Evolutionary conservation across 2,113 vertebrate genomes (phyloP).

Genomic region (Bothrops jararaca): DNA sequence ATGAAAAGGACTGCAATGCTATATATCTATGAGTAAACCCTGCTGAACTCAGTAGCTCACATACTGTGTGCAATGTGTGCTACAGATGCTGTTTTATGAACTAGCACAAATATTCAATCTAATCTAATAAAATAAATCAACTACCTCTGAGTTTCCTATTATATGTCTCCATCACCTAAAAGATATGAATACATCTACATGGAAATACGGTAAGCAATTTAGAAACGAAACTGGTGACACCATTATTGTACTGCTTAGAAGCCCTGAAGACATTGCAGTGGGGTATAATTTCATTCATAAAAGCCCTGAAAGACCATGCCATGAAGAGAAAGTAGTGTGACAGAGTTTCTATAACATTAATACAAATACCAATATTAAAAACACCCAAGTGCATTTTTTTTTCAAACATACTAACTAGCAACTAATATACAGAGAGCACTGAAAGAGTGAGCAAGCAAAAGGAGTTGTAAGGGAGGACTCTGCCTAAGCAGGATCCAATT

Average conservation of each 20-base stretch:
- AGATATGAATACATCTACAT: neutral
- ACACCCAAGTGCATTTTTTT: neutral
- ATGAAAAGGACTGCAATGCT: neutral
- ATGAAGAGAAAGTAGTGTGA: conserved; percentile 50
- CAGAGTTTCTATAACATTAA: conserved; percentile 39
- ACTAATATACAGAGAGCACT: conserved; percentile 29
- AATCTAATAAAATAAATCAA: conserved; percentile 22
- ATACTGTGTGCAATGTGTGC: neutral
- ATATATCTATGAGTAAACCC: neutral
- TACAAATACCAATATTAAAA: conserved; percentile 29
- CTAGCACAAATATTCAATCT: conserved; percentile 24
- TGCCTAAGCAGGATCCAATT: conserved; percentile 58
- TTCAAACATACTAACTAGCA: conserved; percentile 17
- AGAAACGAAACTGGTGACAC: neutral
- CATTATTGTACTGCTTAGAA: conserved; percentile 9
- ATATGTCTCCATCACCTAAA: neutral
- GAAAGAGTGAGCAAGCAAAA: conserved; percentile 10
- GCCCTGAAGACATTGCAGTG: conserved; percentile 42
- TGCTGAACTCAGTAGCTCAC: neutral
- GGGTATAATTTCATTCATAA: conserved; percentile 41
- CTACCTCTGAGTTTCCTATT: neutral
- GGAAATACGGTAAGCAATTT: conserved; percentile 20
- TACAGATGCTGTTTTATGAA: neutral
- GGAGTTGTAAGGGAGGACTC: conserved; percentile 34
- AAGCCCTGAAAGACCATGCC: conserved; percentile 26